Evolutionary conservation across 2,113 vertebrate species (phyloP).

Genomic region (Ictidomys tridecemlineatus): DNA sequence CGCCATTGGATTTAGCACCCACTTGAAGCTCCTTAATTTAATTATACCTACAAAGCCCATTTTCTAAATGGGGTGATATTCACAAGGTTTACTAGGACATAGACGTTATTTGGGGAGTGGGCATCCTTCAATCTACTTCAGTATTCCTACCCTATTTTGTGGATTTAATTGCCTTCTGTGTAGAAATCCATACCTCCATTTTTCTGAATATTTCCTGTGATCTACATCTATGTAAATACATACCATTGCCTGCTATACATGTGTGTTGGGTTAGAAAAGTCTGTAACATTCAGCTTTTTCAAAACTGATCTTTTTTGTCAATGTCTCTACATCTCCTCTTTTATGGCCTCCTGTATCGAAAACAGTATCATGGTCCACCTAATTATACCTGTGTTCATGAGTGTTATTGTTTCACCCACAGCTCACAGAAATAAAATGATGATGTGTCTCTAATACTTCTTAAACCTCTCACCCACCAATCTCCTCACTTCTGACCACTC

Average conservation of each 20-base stretch:
- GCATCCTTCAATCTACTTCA: background rate
- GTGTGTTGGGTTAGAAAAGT: background rate
- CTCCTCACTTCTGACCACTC: background rate
- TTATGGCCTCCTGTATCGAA: background rate
- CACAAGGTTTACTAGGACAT: background rate
- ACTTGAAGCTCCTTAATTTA: background rate
- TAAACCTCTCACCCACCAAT: background rate
- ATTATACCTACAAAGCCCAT: background rate
- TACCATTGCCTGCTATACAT: background rate
- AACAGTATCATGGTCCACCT: background rate
- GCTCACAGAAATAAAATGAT: background rate
- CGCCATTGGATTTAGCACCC: background rate
- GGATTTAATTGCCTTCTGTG: background rate
- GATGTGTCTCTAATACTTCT: background rate
- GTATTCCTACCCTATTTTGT: background rate
- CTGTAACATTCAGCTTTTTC: background rate
- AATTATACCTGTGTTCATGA: background rate
- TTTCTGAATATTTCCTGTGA: background rate
- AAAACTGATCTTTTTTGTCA: background rate
- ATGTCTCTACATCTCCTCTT: background rate
- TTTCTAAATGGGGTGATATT: background rate
- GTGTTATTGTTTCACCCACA: background rate
- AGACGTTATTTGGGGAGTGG: background rate
- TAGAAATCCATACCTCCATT: background rate
- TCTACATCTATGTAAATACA: background rate